Base-by-base conservation (phyloP, 1,140 invertebrate genomes). In the Bilobella aurantiaca region DNA sequence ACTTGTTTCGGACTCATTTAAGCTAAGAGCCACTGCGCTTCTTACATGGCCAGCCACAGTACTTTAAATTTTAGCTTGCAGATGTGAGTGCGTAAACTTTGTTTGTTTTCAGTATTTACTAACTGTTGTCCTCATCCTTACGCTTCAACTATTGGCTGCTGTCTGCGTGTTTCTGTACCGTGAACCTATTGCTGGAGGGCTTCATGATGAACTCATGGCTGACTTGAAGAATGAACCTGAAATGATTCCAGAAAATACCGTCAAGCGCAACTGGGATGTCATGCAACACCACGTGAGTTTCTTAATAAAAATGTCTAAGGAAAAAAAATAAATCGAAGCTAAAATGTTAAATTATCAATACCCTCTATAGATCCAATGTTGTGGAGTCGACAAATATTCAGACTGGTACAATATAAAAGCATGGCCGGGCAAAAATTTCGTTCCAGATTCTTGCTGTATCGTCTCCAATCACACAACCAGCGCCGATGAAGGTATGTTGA, bases 371-470 rank as follows among this genome's bases (percentile, higher is more conserved):
- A 85, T 91, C 66, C 82, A 86, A 60, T 93, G 90, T 73, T 93
- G 90, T 76, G 90, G 90, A n/a, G 87, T 93, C 0, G 80, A 84
- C 47, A 85, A 85, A 31, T 88, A 89, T 73, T 84, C 84, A 60
- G 90, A 93, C 74, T 93, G 90, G 90, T 90, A 85, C 76, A 81
- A 86, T 70, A 86, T 89, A n/a, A 79, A 83, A 29, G 86, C 87
- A 0, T 90, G 88, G 88, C 85, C 85, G 1, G 79, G 81, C 23
- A 81, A 86, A 65, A 81, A 84, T 62, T 83, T 82, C 71, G 88
- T 92, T 0, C 90, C 90, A 1, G 84, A 87, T 68, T 89, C 88
- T 0, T 93, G 90, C 74, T 93, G 90, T 75, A 74, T 83, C n/a
- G 3, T 5, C 32, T 8, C n/a, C n/a, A 62, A 37, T 31, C 18